These are phyloP conservation scores for Cepphus grylle DNA, from an alignment of 2,113 vertebrate species.

Conservation along the genomic window DNA sequence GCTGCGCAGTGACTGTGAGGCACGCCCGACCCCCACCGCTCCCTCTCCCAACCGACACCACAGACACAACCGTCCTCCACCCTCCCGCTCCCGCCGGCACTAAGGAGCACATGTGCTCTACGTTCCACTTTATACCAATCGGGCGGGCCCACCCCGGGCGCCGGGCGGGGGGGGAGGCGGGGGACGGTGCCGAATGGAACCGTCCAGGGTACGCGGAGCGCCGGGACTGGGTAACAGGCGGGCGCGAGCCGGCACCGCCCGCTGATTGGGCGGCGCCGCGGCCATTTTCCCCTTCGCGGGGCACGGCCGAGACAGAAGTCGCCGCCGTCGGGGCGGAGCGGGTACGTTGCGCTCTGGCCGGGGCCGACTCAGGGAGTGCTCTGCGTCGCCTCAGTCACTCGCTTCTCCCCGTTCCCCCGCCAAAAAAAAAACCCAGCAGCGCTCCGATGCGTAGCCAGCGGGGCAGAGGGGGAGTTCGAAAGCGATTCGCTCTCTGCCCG, in stretches of 20 bases:
- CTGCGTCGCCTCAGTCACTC: rapidly evolving
- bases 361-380: rapidly evolving
- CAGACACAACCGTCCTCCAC: rapidly evolving
- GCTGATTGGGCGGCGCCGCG: not conserved
- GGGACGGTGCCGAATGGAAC: not conserved
- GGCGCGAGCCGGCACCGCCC: not conserved
- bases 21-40: not conserved
- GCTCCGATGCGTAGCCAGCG: not conserved
- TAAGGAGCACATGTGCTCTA: constrained; percentile 6
- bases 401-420: rapidly evolving
- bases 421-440: no score
- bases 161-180: not conserved
- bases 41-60: not conserved
- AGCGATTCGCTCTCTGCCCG: not conserved
- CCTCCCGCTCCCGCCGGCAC: not conserved
- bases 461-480: not conserved
- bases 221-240: not conserved
- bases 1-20: not conserved
- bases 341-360: rapidly evolving
- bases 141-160: not conserved
- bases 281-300: not conserved
- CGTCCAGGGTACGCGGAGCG: constrained; percentile 33
- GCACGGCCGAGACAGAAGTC: rapidly evolving
- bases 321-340: rapidly evolving
- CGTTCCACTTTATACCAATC: not conserved